These are phyloP conservation scores for Belonocnema kinseyi DNA, from an alignment of 1,140 invertebrate species.

Conservation along the genomic window DNA sequence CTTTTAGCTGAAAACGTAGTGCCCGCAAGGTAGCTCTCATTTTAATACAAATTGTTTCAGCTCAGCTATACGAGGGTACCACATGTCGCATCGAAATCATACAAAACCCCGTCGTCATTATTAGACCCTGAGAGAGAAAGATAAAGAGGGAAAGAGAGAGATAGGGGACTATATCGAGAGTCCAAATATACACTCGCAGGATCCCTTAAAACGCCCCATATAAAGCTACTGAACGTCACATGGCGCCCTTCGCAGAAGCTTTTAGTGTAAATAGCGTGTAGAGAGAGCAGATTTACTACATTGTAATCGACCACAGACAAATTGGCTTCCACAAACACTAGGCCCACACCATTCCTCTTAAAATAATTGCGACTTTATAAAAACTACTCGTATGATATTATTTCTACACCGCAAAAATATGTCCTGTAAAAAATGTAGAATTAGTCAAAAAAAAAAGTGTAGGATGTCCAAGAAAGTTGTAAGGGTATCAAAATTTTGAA, in stretches of 20 bases:
- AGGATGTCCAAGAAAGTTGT: no score
- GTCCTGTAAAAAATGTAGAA: no score
- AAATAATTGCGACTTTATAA: constrained; percentile 46
- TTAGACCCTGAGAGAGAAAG: constrained; percentile 53
- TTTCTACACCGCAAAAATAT: no score
- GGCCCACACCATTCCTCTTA: background rate
- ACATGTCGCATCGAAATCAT: constrained; percentile 60
- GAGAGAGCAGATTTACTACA: constrained; percentile 35
- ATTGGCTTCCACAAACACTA: background rate
- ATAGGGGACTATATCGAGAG: constrained; percentile 39
- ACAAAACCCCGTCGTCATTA: constrained; percentile 56
- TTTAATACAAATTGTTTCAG: constrained; percentile 58
- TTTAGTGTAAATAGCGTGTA: constrained; percentile 52
- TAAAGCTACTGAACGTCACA: constrained; percentile 57
- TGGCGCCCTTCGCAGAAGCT: constrained; percentile 51
- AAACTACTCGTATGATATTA: no score
- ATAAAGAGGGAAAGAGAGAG: constrained; percentile 55
- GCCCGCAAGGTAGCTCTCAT: constrained; percentile 54
- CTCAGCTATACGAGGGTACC: constrained; percentile 51
- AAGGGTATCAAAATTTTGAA: no score
- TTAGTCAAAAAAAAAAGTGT: no score
- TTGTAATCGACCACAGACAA: constrained; percentile 20
- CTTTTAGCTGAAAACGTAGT: constrained; percentile 54
- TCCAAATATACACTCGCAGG: constrained; percentile 34
- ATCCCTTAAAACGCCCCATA: constrained; percentile 14